These are phyloP conservation scores for Temnopleurus reevesii DNA, from an alignment of 53 echinoderm and acorn worm species.

Conservation along the genomic window DNA sequence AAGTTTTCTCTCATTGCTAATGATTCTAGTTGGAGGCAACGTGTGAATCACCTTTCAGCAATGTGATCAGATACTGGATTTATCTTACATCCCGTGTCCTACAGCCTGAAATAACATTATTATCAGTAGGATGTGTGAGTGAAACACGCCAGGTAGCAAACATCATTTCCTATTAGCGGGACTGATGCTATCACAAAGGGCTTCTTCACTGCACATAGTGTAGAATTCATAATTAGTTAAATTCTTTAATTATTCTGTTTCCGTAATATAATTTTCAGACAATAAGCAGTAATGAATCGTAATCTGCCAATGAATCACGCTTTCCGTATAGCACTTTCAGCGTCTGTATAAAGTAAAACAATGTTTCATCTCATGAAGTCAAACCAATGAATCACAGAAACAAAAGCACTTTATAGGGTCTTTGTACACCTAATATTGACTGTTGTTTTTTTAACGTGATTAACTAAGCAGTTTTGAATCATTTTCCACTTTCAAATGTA, in stretches of 20 bases:
- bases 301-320: background rate
- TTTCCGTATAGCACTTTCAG: too few relatives aligned
- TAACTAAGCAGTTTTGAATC: too few relatives aligned
- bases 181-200: background rate
- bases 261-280: background rate
- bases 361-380: too few relatives aligned
- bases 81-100: conserved; percentile 14
- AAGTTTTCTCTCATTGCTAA: too few relatives aligned
- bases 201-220: background rate
- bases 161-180: conserved; percentile 39
- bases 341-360: too few relatives aligned
- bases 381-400: too few relatives aligned
- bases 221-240: background rate
- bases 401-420: too few relatives aligned
- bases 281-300: background rate
- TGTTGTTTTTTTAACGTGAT: too few relatives aligned
- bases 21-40: too few relatives aligned
- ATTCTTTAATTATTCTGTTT: background rate
- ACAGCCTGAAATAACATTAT: conserved; percentile 49
- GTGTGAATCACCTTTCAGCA: conserved; percentile 26
- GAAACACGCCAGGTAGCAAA: background rate
- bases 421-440: too few relatives aligned
- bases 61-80: conserved; percentile 3
- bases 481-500: background rate
- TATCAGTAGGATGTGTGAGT: conserved; percentile 31